Conservation (phyloP, 1,140 invertebrate species). For the Muscidifurax raptorellus region DNA sequence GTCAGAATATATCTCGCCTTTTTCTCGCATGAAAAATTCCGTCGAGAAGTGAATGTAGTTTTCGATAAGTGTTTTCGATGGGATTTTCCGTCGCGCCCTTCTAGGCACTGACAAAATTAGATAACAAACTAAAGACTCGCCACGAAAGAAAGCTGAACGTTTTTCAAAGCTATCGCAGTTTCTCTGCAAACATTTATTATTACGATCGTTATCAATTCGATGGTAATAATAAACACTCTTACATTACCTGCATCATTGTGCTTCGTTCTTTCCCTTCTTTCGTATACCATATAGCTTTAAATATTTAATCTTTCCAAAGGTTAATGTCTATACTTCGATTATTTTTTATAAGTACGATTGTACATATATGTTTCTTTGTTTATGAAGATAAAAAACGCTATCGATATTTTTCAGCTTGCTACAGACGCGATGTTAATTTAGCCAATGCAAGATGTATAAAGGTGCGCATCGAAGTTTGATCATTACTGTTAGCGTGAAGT, state of each 20-base stretch:
- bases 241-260: not conserved
- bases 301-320: not conserved
- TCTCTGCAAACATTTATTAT: not conserved
- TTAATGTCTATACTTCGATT: not conserved
- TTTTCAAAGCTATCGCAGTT: not conserved
- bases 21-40: not conserved
- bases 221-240: not conserved
- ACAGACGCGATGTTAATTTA: not conserved
- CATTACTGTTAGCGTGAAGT: no score
- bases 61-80: not conserved
- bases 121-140: not conserved
- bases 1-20: not conserved
- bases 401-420: not conserved
- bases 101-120: not conserved
- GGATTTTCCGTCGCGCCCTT: not conserved
- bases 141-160: not conserved
- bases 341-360: not conserved
- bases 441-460: not conserved
- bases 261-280: not conserved
- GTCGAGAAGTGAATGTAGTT: not conserved
- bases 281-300: not conserved
- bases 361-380: not conserved
- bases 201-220: no score
- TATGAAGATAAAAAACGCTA: not conserved
- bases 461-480: no score